Conservation (phyloP, 1,140 invertebrate species). For the Coboldia fuscipes region DNA sequence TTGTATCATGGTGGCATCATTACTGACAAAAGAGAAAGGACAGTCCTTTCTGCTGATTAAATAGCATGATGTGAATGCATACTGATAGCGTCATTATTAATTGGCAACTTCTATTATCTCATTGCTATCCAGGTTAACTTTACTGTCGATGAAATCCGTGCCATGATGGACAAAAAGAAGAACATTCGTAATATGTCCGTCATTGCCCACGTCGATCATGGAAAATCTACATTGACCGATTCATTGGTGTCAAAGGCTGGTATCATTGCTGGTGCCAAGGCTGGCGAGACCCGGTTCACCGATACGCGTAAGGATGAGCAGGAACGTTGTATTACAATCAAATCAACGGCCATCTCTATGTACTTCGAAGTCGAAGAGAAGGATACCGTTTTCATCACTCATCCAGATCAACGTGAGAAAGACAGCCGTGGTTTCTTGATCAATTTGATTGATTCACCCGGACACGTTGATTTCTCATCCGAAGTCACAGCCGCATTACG, state of each 20-base stretch:
- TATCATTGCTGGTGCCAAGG: conserved; percentile 96
- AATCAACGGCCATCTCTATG: conserved; percentile 99
- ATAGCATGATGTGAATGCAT: conserved; percentile 1
- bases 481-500: conserved; percentile 97
- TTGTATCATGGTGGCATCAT: conserved; percentile 9
- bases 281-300: conserved; percentile 97
- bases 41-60: neutral
- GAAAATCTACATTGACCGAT: conserved; percentile 98
- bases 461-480: conserved; percentile 98
- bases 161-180: conserved; percentile 97
- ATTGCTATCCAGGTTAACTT: conserved; percentile 80
- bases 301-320: conserved; percentile 99
- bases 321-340: conserved; percentile 99
- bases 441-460: conserved; percentile 97
- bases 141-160: conserved; percentile 98
- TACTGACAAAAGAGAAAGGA: conserved; percentile 12
- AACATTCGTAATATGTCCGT: conserved; percentile 99
- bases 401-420: conserved; percentile 72
- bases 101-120: neutral
- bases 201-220: conserved; percentile 99
- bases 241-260: conserved; percentile 98
- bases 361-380: conserved; percentile 89
- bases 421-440: conserved; percentile 91
- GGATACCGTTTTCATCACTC: conserved; percentile 78
- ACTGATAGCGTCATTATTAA: neutral